Conservation (phyloP, 2,113 vertebrate genomes). For the Malurus cyaneus region DNA sequence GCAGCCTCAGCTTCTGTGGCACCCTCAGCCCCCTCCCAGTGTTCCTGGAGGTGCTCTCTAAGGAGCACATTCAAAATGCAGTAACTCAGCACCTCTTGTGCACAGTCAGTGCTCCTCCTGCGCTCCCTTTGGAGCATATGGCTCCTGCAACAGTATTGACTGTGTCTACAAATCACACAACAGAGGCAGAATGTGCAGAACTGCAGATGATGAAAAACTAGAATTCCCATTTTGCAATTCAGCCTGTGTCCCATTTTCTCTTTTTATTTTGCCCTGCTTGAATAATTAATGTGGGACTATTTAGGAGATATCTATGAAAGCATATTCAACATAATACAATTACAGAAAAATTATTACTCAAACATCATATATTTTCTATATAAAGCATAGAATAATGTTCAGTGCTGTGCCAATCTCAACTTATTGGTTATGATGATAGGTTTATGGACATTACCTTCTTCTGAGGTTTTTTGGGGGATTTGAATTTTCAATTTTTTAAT, state of each 20-base stretch:
- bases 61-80: background rate
- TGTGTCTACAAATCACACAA: background rate
- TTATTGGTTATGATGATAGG: background rate
- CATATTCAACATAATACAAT: background rate
- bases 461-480: accelerated
- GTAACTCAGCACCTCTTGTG: background rate
- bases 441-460: background rate
- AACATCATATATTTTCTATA: background rate
- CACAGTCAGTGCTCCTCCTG: background rate
- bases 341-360: background rate
- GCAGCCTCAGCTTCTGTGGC: background rate
- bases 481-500: background rate
- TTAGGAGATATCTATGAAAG: background rate
- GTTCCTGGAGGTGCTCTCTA: background rate
- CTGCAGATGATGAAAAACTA: constrained; percentile 3
- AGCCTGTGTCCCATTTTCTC: constrained; percentile 25
- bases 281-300: constrained; percentile 20
- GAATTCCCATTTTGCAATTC: background rate
- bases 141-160: background rate
- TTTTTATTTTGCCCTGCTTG: constrained; percentile 23
- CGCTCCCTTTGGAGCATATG: background rate
- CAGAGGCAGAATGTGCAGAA: background rate
- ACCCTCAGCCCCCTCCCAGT: background rate
- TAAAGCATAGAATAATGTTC: background rate
- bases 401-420: background rate